phyloP scores from a whole-genome alignment of 2,113 vertebrate genomes.

The Pimephales promelas region DNA sequence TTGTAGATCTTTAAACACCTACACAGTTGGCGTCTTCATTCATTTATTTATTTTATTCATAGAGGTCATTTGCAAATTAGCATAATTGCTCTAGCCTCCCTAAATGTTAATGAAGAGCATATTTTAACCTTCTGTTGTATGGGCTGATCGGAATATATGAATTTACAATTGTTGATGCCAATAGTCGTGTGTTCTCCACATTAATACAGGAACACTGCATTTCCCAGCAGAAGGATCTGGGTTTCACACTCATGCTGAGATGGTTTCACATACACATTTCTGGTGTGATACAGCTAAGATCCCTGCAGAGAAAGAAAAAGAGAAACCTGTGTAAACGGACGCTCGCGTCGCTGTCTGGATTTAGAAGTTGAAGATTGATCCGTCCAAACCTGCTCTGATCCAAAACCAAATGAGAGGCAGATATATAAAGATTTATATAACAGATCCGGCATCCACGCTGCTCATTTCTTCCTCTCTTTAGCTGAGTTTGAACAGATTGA shows the following conservation, averaged over 20 bases:
- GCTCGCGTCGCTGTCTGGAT: not conserved
- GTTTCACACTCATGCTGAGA: conserved; percentile 5
- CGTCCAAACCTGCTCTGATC: not conserved
- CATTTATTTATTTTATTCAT: not conserved
- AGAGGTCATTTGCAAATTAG: conserved; percentile 30
- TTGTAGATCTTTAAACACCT: not conserved
- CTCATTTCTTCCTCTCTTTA: not conserved
- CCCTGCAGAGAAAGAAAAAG: not conserved
- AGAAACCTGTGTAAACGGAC: not conserved
- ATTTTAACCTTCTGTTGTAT: conserved; percentile 28
- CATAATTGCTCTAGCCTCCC: conserved; percentile 16
- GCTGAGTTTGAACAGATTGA: not conserved
- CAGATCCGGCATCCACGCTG: not conserved
- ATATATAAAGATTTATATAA: no score
- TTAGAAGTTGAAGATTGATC: not conserved
- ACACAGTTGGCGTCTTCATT: not conserved
- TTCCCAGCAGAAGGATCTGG: not conserved
- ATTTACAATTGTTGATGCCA: not conserved
- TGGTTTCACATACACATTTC: not conserved
- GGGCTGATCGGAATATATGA: conserved; percentile 13
- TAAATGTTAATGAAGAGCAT: conserved; percentile 34
- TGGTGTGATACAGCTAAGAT: not conserved
- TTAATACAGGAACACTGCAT: not conserved
- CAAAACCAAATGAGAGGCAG: not conserved
- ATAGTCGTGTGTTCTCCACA: not conserved